Evolutionary conservation across 2,797 vertebrate genomes (phyloP).

Genomic region (Pseudocheirus occidentalis): DNA sequence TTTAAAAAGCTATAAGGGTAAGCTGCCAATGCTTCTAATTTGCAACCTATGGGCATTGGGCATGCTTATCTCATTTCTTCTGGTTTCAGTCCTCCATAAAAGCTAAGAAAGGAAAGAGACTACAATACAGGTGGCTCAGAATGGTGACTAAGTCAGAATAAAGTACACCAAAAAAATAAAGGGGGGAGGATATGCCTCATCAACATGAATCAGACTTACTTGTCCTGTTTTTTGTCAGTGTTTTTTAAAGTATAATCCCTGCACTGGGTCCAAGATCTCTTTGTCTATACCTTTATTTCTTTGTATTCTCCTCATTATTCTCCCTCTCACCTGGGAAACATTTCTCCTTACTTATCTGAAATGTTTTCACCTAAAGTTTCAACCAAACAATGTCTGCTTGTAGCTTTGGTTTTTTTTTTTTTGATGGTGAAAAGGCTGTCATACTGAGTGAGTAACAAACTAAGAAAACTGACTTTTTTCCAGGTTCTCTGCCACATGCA

Average conservation of each 20-base stretch:
- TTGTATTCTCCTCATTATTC: background rate
- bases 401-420: background rate
- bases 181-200: background rate
- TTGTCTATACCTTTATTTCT: background rate
- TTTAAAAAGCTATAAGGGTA: background rate
- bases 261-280: background rate
- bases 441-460: background rate
- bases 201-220: background rate
- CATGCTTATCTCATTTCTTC: background rate
- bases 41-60: background rate
- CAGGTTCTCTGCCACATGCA: background rate
- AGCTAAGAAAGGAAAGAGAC: background rate
- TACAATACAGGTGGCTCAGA: background rate
- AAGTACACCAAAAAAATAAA: background rate
- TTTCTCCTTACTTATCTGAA: background rate
- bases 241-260: background rate
- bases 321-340: background rate
- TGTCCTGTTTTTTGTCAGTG: background rate
- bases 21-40: background rate
- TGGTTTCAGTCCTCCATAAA: background rate
- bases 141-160: background rate
- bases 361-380: background rate
- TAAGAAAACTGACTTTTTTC: background rate
- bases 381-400: background rate
- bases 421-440: background rate